Conservation (phyloP, 2,797 vertebrate genomes). For the Helarctos malayanus region DNA sequence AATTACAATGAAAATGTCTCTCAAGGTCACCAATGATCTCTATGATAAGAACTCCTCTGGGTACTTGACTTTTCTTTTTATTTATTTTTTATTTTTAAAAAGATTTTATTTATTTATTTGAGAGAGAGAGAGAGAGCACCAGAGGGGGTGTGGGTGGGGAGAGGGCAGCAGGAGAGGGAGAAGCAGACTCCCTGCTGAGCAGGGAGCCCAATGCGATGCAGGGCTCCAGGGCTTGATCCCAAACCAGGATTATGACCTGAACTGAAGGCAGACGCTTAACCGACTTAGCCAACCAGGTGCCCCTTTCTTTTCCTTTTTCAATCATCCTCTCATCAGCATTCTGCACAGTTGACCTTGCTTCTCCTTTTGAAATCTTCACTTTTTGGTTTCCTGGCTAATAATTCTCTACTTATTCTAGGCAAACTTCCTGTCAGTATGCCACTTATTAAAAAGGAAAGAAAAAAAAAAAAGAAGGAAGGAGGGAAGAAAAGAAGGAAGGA, state of each 20-base stretch:
- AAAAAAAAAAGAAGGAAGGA: no score
- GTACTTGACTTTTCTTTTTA: not conserved
- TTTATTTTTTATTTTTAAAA: no score
- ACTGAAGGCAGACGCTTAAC: no score
- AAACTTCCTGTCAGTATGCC: not conserved
- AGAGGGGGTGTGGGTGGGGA: no score
- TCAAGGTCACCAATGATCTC: not conserved
- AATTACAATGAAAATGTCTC: not conserved
- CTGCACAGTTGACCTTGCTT: not conserved
- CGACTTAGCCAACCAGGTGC: no score
- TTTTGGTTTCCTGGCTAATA: not conserved
- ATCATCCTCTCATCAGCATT: not conserved
- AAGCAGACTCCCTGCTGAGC: no score
- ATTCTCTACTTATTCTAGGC: not conserved
- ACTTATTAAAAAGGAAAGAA: not conserved
- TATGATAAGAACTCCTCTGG: not conserved
- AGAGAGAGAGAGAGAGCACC: no score
- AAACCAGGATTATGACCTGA: no score
- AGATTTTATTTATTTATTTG: no score
- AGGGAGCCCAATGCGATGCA: no score
- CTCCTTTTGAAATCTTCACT: not conserved
- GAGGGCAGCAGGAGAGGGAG: no score
- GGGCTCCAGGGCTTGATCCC: no score
- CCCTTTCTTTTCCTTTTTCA: not conserved
- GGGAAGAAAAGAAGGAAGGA: not conserved